phyloP scores from a whole-genome alignment of 2,113 vertebrate species.

The Alethe diademata region DNA sequence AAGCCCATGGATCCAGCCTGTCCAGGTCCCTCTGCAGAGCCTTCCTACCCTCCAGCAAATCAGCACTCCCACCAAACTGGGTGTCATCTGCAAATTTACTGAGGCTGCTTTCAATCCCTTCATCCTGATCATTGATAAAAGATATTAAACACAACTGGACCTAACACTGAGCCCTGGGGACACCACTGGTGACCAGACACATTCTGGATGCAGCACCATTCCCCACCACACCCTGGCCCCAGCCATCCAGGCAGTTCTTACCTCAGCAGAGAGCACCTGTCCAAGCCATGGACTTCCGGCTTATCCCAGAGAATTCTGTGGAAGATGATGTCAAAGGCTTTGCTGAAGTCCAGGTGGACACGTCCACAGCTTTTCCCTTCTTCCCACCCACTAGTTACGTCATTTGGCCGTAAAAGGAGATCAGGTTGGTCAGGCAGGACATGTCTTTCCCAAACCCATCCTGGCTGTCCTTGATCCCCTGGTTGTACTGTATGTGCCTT shows the following conservation, averaged over 20 bases:
- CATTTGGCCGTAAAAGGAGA: background rate
- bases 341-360: background rate
- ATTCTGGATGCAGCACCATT: background rate
- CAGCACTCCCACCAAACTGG: background rate
- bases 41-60: background rate
- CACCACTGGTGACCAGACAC: background rate
- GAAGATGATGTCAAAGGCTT: background rate
- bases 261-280: background rate
- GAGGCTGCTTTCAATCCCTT: background rate
- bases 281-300: background rate
- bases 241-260: background rate
- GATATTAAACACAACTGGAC: background rate
- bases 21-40: background rate
- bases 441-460: background rate
- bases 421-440: background rate
- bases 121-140: background rate
- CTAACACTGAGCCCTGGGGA: background rate
- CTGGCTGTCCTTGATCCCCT: background rate
- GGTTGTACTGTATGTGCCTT: background rate
- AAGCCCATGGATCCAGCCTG: background rate
- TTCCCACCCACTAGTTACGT: too few species aligned
- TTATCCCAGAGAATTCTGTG: background rate
- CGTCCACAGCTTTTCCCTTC: background rate
- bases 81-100: background rate
- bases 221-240: background rate